Conservation (phyloP, 2,797 vertebrate species). For the Galago senegalensis region DNA sequence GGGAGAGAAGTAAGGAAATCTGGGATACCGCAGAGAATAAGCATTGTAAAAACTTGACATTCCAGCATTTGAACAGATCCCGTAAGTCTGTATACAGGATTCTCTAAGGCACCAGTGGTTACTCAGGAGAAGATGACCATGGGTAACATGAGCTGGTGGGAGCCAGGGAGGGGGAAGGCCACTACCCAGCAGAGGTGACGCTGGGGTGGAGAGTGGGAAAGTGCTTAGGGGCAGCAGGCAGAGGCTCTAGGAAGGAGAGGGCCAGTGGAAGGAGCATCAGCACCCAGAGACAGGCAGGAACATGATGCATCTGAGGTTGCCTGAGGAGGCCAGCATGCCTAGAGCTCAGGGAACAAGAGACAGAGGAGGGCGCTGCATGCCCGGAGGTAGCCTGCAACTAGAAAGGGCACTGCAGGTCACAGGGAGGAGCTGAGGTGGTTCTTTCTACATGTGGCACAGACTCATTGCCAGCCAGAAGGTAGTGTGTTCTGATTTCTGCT, state of each 20-base stretch:
- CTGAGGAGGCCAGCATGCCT: accelerated
- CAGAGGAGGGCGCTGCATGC: background rate
- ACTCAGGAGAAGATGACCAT: background rate
- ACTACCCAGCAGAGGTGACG: background rate
- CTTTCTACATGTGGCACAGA: background rate
- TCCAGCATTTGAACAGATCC: background rate
- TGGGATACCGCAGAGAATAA: background rate
- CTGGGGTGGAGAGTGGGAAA: background rate
- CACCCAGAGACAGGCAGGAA: background rate
- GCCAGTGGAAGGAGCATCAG: background rate
- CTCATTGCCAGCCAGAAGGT: background rate
- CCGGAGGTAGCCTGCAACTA: background rate
- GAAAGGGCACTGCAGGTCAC: background rate
- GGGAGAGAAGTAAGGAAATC: background rate
- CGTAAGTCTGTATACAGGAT: accelerated
- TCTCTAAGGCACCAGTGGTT: background rate
- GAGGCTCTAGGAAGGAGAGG: background rate
- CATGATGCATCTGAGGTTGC: background rate
- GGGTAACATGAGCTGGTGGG: background rate
- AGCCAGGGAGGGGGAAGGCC: background rate
- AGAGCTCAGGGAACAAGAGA: background rate
- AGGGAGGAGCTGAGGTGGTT: background rate
- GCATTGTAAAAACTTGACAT: too few relatives aligned
- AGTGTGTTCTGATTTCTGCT: background rate
- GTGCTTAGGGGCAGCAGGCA: background rate